A percentile compares a stretch with the other conserved stretches of the same genome.
phyloP scores from a whole-genome alignment of 2,888 invertebrate genomes.

The Entomobrya multifasciata region DNA sequence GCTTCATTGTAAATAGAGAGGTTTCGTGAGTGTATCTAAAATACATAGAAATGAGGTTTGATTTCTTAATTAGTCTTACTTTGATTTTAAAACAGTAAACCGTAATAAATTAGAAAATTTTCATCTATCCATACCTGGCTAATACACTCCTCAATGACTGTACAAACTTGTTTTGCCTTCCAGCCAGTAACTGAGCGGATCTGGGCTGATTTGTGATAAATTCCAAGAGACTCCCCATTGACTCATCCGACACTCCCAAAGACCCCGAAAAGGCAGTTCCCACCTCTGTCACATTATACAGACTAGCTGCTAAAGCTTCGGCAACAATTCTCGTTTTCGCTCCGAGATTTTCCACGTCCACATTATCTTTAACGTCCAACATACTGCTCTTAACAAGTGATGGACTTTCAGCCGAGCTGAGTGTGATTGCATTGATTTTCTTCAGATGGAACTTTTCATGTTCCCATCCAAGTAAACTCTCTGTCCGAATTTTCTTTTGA shows the following conservation, averaged over 20 bases:
- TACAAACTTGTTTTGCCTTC: constrained; percentile 86
- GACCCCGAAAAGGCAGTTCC: constrained; percentile 87
- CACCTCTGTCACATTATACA: constrained; percentile 87
- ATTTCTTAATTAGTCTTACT: not conserved
- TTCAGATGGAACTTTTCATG: constrained; percentile 97
- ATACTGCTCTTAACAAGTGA: constrained; percentile 81
- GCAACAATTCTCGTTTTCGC: constrained; percentile 89
- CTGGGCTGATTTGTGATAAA: constrained; percentile 88
- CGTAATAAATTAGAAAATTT: too few species aligned
- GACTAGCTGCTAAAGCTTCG: constrained; percentile 90
- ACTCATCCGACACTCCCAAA: constrained; percentile 87
- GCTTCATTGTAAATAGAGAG: constrained; percentile 84
- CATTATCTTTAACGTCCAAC: constrained; percentile 85
- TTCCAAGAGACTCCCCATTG: constrained; percentile 89
- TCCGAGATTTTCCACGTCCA: constrained; percentile 84
- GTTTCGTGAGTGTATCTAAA: constrained; percentile 78
- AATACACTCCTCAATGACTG: constrained; percentile 87
- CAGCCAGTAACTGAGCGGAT: constrained; percentile 87
- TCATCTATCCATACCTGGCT: constrained; percentile 82
- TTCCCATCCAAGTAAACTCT: constrained; percentile 96
- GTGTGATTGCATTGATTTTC: constrained; percentile 78
- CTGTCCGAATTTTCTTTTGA: constrained; percentile 98
- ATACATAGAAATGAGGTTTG: not conserved
- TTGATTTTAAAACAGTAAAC: not conserved
- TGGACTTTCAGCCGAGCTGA: constrained; percentile 74